Base-by-base conservation (phyloP, 2,888 invertebrate species). In the Aproaerema taeniolella region DNA sequence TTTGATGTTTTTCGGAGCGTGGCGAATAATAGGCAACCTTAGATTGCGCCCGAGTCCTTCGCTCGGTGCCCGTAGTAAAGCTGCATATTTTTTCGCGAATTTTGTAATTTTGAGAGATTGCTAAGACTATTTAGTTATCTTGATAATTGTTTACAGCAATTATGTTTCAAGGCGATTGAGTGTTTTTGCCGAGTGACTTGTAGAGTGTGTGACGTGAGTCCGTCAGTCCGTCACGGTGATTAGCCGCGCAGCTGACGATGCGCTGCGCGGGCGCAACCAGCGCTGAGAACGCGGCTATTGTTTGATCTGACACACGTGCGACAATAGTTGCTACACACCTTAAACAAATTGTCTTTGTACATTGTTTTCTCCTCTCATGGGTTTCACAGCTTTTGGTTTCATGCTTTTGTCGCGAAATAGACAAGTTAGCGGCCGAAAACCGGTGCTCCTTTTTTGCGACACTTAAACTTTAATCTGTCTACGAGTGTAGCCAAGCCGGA, bases 1-100 rank as follows among this genome's bases (percentile, higher is more conserved):
- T 83, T 85, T 75, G 73, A 67, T 85, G 83, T 47, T 85, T 83
- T 86, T 86, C 83, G 86, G 86, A 86, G 86, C 86, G 86, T 86
- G 74, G 81, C 86, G 80, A 67, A 72, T 79, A 80, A 82, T 80
- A 80, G 80, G 78, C 79, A 82, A 80, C 83, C 85, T 82, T 81
- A 80, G 74, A 77, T 78, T 77, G 76, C 80, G 72, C 74, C 69
- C 67, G 67, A 77, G 85, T 86, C 86, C 85, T 85, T 86, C 82
- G 77, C 55, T 59, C 57, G 39, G 61, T 62, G 70, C 66, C 67
- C 68, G 68, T 66, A 69, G 79, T 78, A 85, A 83, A 82, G 79
- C 77, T 72, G 74, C 67, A 76, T 77, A 74, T 79, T 80, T 79
- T 71, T 74, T 73, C 67, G 64, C 49, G 43, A 53, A 65, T 81